phyloP scores from a whole-genome alignment of 2,113 vertebrate species.

The Circaetus cinerascens region DNA sequence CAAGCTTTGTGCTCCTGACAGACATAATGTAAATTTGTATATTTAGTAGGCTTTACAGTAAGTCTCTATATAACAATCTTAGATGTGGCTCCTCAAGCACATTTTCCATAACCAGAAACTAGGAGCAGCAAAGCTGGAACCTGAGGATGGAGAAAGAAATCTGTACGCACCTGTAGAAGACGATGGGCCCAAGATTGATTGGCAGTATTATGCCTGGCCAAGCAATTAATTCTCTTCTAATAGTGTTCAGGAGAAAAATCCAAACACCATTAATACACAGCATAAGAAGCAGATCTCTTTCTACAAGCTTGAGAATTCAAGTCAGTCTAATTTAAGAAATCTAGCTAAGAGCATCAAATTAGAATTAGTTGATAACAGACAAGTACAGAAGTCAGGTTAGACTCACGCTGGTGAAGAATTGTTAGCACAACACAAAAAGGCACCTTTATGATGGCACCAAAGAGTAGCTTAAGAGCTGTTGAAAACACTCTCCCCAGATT shows the following conservation, averaged over 20 bases:
- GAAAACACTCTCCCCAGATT: too few species aligned
- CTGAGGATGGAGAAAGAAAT: background rate
- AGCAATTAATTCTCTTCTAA: background rate
- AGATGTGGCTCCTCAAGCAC: background rate
- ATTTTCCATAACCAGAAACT: background rate
- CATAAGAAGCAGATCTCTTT: background rate
- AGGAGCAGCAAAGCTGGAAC: background rate
- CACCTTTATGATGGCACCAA: background rate
- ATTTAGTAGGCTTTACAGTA: background rate
- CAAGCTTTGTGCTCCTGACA: background rate
- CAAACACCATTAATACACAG: background rate
- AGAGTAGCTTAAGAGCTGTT: too few species aligned
- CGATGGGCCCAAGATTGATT: background rate
- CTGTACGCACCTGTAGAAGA: background rate
- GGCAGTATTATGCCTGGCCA: background rate
- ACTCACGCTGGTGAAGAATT: rapidly evolving
- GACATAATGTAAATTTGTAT: background rate
- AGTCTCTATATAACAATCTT: background rate
- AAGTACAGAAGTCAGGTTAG: background rate
- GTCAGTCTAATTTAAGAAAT: background rate
- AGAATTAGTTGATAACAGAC: background rate
- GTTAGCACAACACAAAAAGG: background rate
- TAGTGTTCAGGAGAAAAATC: background rate
- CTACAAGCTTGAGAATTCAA: background rate
- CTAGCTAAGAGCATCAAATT: background rate